A percentile compares a stretch with the other conserved stretches of the same genome.
phyloP scores from a whole-genome alignment of 2,888 invertebrate species.

The Luperina testacea region DNA sequence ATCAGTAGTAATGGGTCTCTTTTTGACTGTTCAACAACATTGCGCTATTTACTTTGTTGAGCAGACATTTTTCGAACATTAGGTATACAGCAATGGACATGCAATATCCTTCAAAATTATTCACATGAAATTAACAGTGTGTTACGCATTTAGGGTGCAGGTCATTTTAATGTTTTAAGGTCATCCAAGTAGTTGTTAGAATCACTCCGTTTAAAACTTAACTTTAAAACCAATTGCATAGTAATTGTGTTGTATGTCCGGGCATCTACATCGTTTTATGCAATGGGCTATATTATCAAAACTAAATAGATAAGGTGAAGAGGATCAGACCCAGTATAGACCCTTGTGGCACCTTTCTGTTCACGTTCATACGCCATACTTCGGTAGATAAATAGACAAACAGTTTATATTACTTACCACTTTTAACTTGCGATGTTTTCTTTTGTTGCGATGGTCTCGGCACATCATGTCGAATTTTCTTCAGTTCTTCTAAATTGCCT shows the following conservation, averaged over 20 bases:
- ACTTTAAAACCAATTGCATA: background rate
- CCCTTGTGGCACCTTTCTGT: background rate
- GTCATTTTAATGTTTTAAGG: background rate
- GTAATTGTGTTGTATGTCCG: background rate
- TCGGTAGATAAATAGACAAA: background rate
- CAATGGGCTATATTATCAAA: background rate
- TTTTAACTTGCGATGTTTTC: constrained; percentile 82
- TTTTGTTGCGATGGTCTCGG: constrained; percentile 81
- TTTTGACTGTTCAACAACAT: too few species aligned
- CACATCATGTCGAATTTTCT: constrained; percentile 80
- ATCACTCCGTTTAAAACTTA: background rate
- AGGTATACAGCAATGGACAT: too few species aligned
- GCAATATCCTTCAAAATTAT: too few species aligned
- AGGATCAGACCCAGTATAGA: background rate
- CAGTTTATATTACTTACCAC: constrained; percentile 74
- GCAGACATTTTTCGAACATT: too few species aligned
- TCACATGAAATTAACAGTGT: too few species aligned
- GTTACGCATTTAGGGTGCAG: too few species aligned
- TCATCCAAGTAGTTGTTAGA: background rate
- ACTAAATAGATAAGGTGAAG: background rate
- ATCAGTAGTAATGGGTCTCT: too few species aligned
- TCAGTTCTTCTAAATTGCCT: constrained; percentile 94
- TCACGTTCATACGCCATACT: background rate
- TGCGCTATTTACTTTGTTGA: too few species aligned
- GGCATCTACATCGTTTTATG: background rate